These are phyloP conservation scores for Popillia japonica DNA, from an alignment of 1,140 invertebrate species.

Conservation along the genomic window DNA sequence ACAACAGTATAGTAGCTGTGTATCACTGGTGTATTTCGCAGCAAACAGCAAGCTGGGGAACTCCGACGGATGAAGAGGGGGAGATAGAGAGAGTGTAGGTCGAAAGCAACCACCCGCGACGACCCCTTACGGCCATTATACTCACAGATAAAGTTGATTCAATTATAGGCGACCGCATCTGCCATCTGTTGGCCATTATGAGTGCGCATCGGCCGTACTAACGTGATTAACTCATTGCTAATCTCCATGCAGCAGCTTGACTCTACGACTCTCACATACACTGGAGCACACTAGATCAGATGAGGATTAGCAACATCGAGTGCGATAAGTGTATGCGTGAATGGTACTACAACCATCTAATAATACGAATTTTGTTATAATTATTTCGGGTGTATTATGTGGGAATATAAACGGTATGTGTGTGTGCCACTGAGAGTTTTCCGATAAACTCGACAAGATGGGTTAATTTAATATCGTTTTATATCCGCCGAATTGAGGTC, in stretches of 20 bases:
- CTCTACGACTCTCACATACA: constrained; percentile 43
- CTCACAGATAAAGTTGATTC: constrained; percentile 61
- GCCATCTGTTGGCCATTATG: constrained; percentile 61
- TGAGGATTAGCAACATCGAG: constrained; percentile 42
- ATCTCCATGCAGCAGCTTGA: constrained; percentile 57
- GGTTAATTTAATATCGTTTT: constrained; percentile 42
- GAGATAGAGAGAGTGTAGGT: constrained; percentile 17
- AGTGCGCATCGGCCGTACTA: constrained; percentile 56
- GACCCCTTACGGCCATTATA: constrained; percentile 55
- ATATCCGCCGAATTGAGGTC: constrained; percentile 18
- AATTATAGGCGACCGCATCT: constrained; percentile 60
- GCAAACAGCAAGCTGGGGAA: background rate
- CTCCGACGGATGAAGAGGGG: background rate
- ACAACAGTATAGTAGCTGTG: background rate
- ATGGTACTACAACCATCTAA: background rate
- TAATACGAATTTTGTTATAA: constrained; percentile 12
- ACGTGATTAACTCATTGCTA: constrained; percentile 60
- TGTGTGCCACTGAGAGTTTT: background rate
- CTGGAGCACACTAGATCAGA: constrained; percentile 45
- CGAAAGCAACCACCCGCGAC: constrained; percentile 55
- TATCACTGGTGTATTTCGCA: constrained; percentile 26
- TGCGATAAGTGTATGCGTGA: constrained; percentile 50
- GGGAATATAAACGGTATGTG: background rate
- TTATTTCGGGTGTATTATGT: background rate
- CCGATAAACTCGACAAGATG: constrained; percentile 23